Evolutionary conservation across 2,888 invertebrate genomes (phyloP).

Genomic region (Morpho deidamia): DNA sequence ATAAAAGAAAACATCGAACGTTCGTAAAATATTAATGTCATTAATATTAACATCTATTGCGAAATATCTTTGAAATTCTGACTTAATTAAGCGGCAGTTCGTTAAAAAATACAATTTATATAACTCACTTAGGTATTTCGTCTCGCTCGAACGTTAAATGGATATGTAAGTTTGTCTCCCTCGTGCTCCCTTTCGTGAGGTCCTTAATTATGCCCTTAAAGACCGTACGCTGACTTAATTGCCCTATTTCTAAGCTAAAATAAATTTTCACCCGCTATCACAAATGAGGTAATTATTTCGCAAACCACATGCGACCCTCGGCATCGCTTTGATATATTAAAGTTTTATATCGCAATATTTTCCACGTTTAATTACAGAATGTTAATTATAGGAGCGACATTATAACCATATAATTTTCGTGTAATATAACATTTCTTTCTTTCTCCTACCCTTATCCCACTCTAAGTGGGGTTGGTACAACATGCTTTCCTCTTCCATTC

Average conservation of each 20-base stretch:
- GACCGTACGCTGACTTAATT: slow-evolving; percentile 29
- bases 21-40: slow-evolving; percentile 14
- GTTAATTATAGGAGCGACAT: background rate
- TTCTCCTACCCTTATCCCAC: no score
- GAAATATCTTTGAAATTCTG: slow-evolving; percentile 23
- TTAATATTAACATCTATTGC: slow-evolving; percentile 17
- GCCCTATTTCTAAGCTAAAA: slow-evolving; percentile 31
- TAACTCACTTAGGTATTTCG: slow-evolving; percentile 6
- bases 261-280: slow-evolving; percentile 29
- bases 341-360: background rate
- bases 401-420: background rate
- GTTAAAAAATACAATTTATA: slow-evolving; percentile 23
- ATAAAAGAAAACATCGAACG: background rate
- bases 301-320: slow-evolving; percentile 17
- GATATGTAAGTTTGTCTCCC: slow-evolving; percentile 10
- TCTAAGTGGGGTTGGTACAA: no score
- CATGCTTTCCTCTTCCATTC: no score
- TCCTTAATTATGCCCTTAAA: slow-evolving; percentile 32
- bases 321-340: slow-evolving; percentile 1
- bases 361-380: background rate
- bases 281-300: slow-evolving; percentile 27
- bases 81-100: slow-evolving; percentile 27
- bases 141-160: slow-evolving; percentile 9
- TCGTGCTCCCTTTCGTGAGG: slow-evolving; percentile 27
- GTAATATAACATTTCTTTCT: no score